phyloP scores from a whole-genome alignment of 30 jellyfish, hydroid and myxozoan species.

The Cassiopea andromeda region DNA sequence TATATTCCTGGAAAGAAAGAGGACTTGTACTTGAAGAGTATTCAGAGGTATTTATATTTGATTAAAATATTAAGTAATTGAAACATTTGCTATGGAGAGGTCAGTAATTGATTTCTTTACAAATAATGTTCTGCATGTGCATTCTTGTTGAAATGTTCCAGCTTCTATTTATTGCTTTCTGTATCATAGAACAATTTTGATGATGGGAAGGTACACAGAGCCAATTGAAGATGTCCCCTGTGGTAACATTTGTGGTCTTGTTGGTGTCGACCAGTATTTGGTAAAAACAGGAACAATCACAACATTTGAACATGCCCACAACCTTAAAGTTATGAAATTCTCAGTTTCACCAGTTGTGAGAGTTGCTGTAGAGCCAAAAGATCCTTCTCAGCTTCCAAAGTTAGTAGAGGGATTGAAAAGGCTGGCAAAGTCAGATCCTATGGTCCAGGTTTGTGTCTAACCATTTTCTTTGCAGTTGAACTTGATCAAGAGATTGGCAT shows the following conservation, averaged over 20 bases:
- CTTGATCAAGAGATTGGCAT: too few species aligned
- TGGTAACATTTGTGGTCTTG: conserved; percentile 99
- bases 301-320: conserved; percentile 96
- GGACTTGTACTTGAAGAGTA: conserved; percentile 82
- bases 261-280: conserved; percentile 98
- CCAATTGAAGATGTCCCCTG: conserved; percentile 99
- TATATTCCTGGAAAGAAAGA: conserved; percentile 96
- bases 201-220: conserved; percentile 99
- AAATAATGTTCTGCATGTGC: not conserved
- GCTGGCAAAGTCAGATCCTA: conserved; percentile 99
- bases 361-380: conserved; percentile 99
- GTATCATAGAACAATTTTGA: conserved; percentile 81
- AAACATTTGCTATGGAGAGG: too few species aligned
- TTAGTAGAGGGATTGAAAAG: conserved; percentile 99
- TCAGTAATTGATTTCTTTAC: too few species aligned
- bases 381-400: conserved; percentile 98
- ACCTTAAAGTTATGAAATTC: conserved; percentile 93
- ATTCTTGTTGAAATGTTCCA: not conserved
- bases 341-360: conserved; percentile 99
- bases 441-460: conserved; percentile 78
- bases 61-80: too few species aligned
- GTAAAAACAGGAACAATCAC: conserved; percentile 98
- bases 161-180: not conserved
- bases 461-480: too few species aligned
- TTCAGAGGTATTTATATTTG: conserved; percentile 76